Evolutionary conservation across 2,888 invertebrate species (phyloP), one percentile per base, ranked within the genome.

Genomic region (Eupelmus urozonus): DNA sequence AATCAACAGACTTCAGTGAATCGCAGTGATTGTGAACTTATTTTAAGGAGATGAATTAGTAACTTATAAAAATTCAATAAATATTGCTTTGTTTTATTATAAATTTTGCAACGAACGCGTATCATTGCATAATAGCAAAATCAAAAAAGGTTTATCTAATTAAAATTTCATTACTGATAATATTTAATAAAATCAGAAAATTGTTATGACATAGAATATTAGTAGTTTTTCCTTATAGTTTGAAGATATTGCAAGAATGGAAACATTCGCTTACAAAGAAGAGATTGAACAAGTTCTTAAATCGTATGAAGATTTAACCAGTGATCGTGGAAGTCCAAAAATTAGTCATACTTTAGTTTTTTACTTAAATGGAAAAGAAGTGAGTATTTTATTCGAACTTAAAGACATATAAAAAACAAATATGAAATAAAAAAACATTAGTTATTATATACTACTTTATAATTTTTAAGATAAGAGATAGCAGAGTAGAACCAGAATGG

Each of bases 401-500:
- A 16, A 45, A 45, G 2, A 45, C 4, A 45, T 13, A 45, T 2
- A 45, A 45, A 45, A 45, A 45, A 34, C 9, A 34, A 34, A 4
- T 51, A 34, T 57, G 25, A 27, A 66, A 45, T 51, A 9, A 11
- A 40, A 75, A 3, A 25, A 29, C 42, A 57, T 45, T 45, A 34
- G 7, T 45, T 45, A 45, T 45, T 45, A 45, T 16, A 59, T 23
- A 23, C 49, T 42, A 42, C 27, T 29, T 59, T 23, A 27, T 42
- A 27, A 63, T n/a, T 40, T 82, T 90, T 73, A 87, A 97, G 96
- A 92, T 97, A 1, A 90, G 91, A 59, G 97, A 96, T 83, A 83
- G 90, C 0, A 90, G 92, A 70, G 93, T 96, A 0, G 94, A 97
- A 86, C 97, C 97, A 57, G 95, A 96, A 91, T 94, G 94, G 92